Evolutionary conservation across 2,797 vertebrate genomes (phyloP).

Genomic region (Melanitta fusca): DNA sequence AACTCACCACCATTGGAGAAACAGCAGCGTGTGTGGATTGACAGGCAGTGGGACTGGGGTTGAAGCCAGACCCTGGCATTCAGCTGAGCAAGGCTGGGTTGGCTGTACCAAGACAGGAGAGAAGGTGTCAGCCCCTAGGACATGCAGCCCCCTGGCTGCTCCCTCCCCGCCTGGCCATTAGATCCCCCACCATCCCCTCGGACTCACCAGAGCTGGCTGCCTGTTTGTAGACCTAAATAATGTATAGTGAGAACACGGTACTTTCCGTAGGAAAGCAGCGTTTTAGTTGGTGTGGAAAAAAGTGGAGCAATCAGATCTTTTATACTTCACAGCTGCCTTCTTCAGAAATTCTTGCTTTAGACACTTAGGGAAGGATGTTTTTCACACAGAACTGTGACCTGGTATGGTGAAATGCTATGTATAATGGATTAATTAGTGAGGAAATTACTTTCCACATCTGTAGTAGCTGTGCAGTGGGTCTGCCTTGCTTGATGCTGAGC

Average conservation of each 20-base stretch:
- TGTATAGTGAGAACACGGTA: background rate
- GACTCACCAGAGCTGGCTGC: background rate
- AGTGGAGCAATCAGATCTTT: background rate
- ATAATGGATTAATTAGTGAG: background rate
- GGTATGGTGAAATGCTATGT: background rate
- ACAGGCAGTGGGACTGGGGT: fast-evolving
- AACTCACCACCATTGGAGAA: background rate
- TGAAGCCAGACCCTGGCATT: background rate
- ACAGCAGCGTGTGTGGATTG: background rate
- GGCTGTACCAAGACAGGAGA: background rate
- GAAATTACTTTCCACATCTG: background rate
- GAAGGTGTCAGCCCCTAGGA: background rate
- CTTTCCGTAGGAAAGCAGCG: fast-evolving
- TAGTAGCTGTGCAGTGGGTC: background rate
- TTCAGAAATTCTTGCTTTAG: background rate
- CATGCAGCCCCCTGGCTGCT: background rate
- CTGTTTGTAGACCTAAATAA: slow-evolving; percentile 4
- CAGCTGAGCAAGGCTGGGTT: background rate
- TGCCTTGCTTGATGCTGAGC: background rate
- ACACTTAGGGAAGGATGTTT: background rate
- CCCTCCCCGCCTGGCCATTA: background rate
- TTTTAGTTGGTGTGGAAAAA: background rate
- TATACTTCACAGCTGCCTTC: background rate
- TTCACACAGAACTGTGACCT: background rate
- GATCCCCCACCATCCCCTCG: background rate